Conservation (phyloP, 2,797 vertebrate genomes). For the Urosaurus nigricauda region DNA sequence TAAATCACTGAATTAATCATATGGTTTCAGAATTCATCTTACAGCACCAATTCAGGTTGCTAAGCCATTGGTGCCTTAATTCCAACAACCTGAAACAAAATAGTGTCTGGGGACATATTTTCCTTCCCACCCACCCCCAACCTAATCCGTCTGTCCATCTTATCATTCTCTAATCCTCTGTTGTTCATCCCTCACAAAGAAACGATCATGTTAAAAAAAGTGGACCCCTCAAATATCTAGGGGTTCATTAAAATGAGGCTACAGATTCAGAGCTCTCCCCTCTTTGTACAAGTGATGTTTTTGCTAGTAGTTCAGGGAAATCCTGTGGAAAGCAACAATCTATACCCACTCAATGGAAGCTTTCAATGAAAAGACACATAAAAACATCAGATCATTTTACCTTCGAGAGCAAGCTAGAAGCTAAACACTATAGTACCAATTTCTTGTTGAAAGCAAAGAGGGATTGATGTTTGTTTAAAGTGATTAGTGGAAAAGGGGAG, state of each 20-base stretch:
- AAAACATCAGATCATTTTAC: not conserved
- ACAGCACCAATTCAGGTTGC: no score
- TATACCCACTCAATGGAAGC: not conserved
- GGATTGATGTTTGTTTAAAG: no score
- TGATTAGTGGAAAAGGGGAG: no score
- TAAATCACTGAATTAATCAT: no score
- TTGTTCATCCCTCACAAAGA: not conserved
- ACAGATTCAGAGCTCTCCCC: not conserved
- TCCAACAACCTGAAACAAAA: no score
- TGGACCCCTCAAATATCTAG: not conserved
- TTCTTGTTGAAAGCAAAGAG: no score
- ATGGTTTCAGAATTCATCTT: no score
- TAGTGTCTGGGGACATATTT: not conserved
- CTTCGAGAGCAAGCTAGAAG: not conserved
- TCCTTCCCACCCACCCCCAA: not conserved
- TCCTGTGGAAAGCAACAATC: not conserved
- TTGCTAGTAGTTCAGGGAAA: not conserved
- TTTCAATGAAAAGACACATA: not conserved
- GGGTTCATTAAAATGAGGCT: not conserved
- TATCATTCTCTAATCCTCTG: not conserved
- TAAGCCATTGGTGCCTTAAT: not conserved
- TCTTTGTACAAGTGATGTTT: not conserved
- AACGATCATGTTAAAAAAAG: not conserved
- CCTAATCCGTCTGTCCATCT: not conserved
- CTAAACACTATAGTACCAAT: not conserved